phyloP scores from a whole-genome alignment of 2,797 vertebrate genomes.

The Pteronotus mesoamericanus region DNA sequence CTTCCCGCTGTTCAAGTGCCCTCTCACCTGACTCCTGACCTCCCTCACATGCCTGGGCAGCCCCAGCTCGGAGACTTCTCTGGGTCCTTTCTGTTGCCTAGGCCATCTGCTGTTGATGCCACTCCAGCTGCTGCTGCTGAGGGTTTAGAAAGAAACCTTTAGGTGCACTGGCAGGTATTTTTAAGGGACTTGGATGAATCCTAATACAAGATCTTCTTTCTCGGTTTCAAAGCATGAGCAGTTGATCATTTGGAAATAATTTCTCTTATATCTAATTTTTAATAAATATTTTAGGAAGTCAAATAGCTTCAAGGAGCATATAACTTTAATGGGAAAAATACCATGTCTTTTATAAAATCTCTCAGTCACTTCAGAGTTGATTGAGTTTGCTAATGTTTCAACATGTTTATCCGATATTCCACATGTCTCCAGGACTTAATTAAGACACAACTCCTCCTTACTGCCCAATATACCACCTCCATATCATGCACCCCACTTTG shows the following conservation, averaged over 20 bases:
- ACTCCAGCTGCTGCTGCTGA: not conserved
- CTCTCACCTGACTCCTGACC: not conserved
- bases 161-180: not conserved
- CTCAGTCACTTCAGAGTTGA: slow-evolving; percentile 10
- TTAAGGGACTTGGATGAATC: not conserved
- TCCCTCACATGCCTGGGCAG: not conserved
- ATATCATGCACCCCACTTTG: not conserved
- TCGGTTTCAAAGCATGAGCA: not conserved
- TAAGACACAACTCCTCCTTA: not conserved
- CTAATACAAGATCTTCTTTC: not conserved
- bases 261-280: not conserved
- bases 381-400: not conserved
- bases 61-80: not conserved
- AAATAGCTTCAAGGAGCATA: not conserved
- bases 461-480: not conserved
- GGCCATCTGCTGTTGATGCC: not conserved
- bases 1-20: not conserved
- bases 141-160: not conserved
- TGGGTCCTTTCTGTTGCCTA: not conserved
- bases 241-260: not conserved
- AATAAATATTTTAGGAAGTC: slow-evolving; percentile 34
- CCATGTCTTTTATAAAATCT: not conserved
- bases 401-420: not conserved
- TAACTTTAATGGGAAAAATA: not conserved
- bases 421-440: not conserved